A percentile compares a stretch with the other conserved stretches of the same genome.
phyloP scores from a whole-genome alignment of 2,888 invertebrate genomes.

The Blastobasis adustella region DNA sequence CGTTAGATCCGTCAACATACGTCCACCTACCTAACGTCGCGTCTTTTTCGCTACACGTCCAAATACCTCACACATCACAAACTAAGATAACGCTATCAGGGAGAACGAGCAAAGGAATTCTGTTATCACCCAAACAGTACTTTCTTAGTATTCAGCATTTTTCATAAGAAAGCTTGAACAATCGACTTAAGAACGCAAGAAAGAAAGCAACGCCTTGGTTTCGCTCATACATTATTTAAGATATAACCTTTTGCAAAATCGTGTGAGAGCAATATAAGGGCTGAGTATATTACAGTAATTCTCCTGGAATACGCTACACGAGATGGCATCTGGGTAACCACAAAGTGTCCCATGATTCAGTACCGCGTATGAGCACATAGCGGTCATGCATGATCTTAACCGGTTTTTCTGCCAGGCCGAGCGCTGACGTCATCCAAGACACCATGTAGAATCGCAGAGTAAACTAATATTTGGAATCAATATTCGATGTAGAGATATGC shows the following conservation, averaged over 20 bases:
- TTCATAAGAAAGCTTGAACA: no score
- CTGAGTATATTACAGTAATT: not conserved
- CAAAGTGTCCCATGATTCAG: conserved; percentile 44
- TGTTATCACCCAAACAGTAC: no score
- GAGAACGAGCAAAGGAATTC: conserved; percentile 20
- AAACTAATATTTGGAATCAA: not conserved
- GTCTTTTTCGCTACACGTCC: no score
- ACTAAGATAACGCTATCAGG: conserved; percentile 18
- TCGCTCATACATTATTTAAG: not conserved
- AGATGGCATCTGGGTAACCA: conserved; percentile 14
- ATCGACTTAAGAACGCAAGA: not conserved
- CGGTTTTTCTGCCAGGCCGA: conserved; percentile 55
- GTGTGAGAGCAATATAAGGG: not conserved
- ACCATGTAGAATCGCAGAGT: no score
- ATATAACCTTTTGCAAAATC: not conserved
- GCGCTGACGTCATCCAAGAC: conserved; percentile 44
- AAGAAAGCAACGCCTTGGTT: conserved; percentile 21
- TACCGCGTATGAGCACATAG: conserved; percentile 50
- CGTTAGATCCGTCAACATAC: no score
- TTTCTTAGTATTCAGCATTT: no score
- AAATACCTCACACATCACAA: no score
- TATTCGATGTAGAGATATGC: not conserved
- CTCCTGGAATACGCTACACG: no score
- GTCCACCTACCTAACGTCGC: no score
- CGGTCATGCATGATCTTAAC: conserved; percentile 56